These are phyloP conservation scores for Pelvicachromis taeniatus DNA, from an alignment of 2,113 vertebrate species.

Conservation along the genomic window DNA sequence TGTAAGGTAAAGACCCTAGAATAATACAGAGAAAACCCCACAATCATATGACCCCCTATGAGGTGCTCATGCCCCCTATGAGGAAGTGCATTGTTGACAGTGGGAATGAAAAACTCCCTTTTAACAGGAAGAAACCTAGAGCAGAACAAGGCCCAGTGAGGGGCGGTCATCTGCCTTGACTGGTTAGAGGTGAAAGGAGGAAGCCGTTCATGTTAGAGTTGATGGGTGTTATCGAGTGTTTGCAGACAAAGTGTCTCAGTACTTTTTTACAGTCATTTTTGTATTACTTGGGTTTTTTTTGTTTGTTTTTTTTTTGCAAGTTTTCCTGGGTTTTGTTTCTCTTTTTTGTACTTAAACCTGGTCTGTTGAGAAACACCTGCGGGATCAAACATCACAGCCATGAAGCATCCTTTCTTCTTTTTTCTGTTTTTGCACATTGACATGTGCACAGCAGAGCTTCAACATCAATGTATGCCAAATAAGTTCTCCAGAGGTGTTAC, in stretches of 20 bases:
- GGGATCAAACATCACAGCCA: background rate
- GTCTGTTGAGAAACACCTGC: background rate
- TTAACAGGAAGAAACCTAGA: background rate
- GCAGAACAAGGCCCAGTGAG: background rate
- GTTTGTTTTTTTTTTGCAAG: background rate
- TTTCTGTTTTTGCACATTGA: background rate
- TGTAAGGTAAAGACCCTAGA: background rate
- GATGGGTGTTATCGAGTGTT: background rate
- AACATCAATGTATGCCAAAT: background rate
- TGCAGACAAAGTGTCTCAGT: background rate
- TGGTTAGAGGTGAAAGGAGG: background rate
- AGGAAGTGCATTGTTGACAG: background rate
- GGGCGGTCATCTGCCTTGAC: background rate
- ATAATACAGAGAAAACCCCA: background rate
- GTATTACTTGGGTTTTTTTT: background rate
- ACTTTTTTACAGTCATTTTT: background rate
- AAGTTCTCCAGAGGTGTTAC: background rate
- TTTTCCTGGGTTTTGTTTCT: background rate
- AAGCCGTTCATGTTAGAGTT: background rate
- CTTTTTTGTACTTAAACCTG: background rate
- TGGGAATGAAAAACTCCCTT: background rate
- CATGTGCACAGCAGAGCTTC: background rate
- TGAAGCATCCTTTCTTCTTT: background rate
- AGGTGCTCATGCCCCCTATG: background rate
- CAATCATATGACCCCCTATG: background rate